Evolutionary conservation across 1,140 invertebrate genomes (phyloP).

Genomic region (Calephelis virginiensis): DNA sequence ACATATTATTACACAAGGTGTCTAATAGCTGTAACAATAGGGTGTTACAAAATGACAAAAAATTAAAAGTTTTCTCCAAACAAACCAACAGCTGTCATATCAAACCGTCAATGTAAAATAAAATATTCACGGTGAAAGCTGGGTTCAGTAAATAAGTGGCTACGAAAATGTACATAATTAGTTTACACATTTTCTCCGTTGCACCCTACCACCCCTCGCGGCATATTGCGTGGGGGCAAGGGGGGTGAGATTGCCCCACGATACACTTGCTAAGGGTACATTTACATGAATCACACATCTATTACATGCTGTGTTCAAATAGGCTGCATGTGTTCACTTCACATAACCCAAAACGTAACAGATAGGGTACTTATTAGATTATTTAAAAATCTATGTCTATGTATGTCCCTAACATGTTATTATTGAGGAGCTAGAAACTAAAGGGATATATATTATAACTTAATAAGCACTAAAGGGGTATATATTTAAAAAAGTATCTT

Average conservation of each 20-base stretch:
- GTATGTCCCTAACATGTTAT: background rate
- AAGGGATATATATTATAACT: too few species aligned
- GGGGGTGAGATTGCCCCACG: constrained; percentile 57
- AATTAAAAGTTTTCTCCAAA: constrained; percentile 76
- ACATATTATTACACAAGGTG: constrained; percentile 38
- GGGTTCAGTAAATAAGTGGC: constrained; percentile 75
- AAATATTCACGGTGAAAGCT: constrained; percentile 78
- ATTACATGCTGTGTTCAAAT: constrained; percentile 67
- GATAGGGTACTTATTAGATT: constrained; percentile 58
- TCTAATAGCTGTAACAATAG: constrained; percentile 52
- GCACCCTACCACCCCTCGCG: constrained; percentile 45
- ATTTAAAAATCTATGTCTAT: constrained; percentile 34
- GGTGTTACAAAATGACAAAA: constrained; percentile 58
- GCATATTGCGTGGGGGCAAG: constrained; percentile 55
- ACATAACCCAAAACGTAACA: constrained; percentile 63
- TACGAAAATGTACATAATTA: constrained; percentile 78
- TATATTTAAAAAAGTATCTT: too few species aligned
- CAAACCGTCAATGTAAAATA: constrained; percentile 76
- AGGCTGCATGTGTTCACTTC: constrained; percentile 70
- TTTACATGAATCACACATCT: constrained; percentile 75
- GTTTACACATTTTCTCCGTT: constrained; percentile 73
- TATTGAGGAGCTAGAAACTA: too few species aligned
- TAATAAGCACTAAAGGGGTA: too few species aligned
- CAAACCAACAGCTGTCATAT: constrained; percentile 76
- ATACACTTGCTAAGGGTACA: constrained; percentile 73